Conservation (phyloP, 2,888 invertebrate genomes). For the Pseudococcus jackbeardsleyi region DNA sequence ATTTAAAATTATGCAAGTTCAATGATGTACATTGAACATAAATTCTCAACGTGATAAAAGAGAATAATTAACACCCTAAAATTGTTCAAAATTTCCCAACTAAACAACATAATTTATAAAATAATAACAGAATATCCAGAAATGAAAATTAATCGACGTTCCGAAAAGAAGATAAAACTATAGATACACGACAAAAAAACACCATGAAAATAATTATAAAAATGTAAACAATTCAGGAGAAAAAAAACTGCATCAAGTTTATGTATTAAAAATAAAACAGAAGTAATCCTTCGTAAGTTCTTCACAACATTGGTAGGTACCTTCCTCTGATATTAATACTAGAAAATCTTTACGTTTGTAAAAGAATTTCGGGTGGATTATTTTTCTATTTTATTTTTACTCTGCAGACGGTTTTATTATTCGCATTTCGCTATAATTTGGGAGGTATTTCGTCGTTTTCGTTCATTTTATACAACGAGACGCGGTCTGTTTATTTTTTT, state of each 20-base stretch:
- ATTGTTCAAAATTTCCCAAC: no score
- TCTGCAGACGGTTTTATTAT: neutral
- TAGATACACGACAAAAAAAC: neutral
- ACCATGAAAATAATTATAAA: neutral
- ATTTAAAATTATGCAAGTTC: no score
- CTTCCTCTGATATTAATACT: neutral
- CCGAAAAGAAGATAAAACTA: neutral
- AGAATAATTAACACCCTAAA: no score
- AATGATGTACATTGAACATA: no score
- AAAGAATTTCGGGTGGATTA: constrained; percentile 25
- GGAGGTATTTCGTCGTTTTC: neutral
- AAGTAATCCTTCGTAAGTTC: constrained; percentile 25
- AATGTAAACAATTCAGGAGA: neutral
- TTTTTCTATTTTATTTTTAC: constrained; percentile 26
- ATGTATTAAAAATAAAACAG: neutral
- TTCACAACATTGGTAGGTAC: neutral
- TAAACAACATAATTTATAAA: neutral
- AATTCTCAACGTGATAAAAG: no score
- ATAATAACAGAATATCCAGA: neutral
- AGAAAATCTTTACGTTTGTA: neutral
- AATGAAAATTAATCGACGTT: neutral
- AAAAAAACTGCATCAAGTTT: neutral
- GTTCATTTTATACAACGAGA: neutral
- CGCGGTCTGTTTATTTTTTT: neutral
- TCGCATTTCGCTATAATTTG: neutral